These are phyloP conservation scores for Paradisaea rubra DNA, from an alignment of 2,113 vertebrate species.

Conservation along the genomic window DNA sequence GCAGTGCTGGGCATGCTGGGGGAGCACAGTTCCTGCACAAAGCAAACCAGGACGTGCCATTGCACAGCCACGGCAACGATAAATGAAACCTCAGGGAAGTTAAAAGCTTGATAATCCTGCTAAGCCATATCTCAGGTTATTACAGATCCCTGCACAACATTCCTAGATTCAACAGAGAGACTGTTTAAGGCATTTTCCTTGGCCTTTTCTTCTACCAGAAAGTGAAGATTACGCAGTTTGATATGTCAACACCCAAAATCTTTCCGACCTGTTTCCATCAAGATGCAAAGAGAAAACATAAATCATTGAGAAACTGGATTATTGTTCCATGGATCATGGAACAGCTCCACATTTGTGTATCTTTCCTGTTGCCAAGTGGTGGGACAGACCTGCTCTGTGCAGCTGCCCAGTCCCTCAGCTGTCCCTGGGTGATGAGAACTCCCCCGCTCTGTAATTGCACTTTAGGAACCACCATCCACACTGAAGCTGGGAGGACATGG, in stretches of 20 bases:
- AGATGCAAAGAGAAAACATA: neutral
- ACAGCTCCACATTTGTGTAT: neutral
- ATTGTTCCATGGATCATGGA: neutral
- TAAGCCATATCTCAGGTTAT: neutral
- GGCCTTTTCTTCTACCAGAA: slow-evolving; percentile 26
- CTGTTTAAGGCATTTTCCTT: slow-evolving; percentile 50
- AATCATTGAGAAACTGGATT: neutral
- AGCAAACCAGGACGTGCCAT: neutral
- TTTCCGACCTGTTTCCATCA: neutral
- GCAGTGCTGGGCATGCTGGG: neutral
- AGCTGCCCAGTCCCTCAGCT: neutral
- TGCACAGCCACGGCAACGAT: neutral
- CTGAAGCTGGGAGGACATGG: neutral
- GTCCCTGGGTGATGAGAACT: neutral
- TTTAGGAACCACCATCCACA: neutral
- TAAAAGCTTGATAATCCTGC: neutral
- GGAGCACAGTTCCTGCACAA: neutral
- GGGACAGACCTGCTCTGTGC: neutral
- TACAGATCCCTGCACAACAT: neutral
- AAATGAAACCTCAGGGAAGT: neutral
- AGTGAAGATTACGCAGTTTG: neutral
- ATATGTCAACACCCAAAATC: neutral
- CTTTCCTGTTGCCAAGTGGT: neutral
- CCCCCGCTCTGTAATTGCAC: neutral
- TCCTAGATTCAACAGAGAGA: neutral